These are phyloP conservation scores for Apis florea DNA, from an alignment of 1,140 invertebrate species.

Conservation along the genomic window DNA sequence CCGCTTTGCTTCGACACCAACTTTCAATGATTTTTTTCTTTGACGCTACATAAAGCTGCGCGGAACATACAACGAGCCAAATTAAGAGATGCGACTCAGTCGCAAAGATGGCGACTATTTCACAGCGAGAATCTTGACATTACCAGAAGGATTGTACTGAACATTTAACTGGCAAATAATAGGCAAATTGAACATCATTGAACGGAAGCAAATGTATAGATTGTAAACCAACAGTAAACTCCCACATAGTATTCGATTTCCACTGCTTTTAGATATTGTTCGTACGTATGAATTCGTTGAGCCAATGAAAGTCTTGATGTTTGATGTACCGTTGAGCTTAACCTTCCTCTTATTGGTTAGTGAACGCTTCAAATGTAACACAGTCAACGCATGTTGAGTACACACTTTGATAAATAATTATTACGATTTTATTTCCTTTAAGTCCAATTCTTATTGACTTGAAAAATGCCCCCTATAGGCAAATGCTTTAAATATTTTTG, in stretches of 20 bases:
- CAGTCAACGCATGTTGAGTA: not conserved
- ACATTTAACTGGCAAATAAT: slow-evolving; percentile 15
- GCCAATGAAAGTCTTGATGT: slow-evolving; percentile 36
- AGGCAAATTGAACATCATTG: slow-evolving; percentile 20
- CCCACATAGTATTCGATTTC: not conserved
- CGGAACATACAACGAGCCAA: slow-evolving; percentile 46
- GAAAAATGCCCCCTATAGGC: not conserved
- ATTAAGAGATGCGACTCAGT: slow-evolving; percentile 50
- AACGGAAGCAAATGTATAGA: not conserved
- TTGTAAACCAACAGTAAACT: not conserved
- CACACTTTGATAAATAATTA: slow-evolving; percentile 15
- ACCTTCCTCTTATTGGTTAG: slow-evolving; percentile 31
- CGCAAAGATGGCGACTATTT: slow-evolving; percentile 63
- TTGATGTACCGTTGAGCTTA: not conserved
- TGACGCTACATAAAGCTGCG: slow-evolving; percentile 57
- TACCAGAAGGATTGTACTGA: slow-evolving; percentile 27
- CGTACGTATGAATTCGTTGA: not conserved
- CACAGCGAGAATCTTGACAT: slow-evolving; percentile 40
- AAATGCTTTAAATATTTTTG: not conserved
- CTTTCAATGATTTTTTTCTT: slow-evolving; percentile 36
- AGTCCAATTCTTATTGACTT: slow-evolving; percentile 17
- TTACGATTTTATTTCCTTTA: not conserved
- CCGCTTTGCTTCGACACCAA: slow-evolving; percentile 27
- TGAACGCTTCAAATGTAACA: not conserved
- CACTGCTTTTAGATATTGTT: not conserved